A percentile compares a stretch with the other conserved stretches of the same genome.
Conservation (phyloP, 2,113 vertebrate species). For the Muntiacus muntjak region DNA sequence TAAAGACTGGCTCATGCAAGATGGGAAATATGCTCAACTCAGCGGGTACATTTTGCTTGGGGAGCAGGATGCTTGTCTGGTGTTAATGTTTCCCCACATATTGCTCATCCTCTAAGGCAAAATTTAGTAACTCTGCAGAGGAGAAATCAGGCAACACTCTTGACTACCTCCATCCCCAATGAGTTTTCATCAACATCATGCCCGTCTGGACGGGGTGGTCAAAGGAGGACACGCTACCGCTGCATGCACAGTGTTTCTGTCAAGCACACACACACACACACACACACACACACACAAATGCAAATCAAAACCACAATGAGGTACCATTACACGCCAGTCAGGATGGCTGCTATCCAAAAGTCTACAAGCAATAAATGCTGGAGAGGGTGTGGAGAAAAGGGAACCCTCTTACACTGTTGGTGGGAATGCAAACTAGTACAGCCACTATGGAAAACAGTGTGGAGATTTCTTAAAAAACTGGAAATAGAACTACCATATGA, state of each 20-base stretch:
- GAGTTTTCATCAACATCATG: not conserved
- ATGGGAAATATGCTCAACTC: not conserved
- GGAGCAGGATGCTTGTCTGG: not conserved
- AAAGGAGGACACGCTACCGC: not conserved
- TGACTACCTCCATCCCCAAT: not conserved
- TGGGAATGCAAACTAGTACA: too few relatives aligned
- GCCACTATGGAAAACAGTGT: too few relatives aligned
- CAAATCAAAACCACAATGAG: too few relatives aligned
- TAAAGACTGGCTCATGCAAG: not conserved
- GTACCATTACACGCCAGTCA: too few relatives aligned
- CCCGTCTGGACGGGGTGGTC: not conserved
- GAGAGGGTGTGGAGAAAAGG: too few relatives aligned
- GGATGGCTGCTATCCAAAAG: too few relatives aligned
- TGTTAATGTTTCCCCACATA: not conserved
- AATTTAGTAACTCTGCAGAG: not conserved
- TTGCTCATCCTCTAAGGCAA: not conserved
- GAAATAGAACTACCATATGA: too few relatives aligned
- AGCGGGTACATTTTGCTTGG: not conserved
- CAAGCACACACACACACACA: too few relatives aligned
- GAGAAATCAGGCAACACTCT: not conserved
- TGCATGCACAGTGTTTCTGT: rapidly evolving
- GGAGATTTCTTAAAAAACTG: too few relatives aligned
- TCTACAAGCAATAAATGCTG: too few relatives aligned
- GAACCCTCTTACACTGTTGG: too few relatives aligned
- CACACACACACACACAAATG: too few relatives aligned